phyloP scores from a whole-genome alignment of 2,113 vertebrate genomes.

The Hyperopisus bebe region DNA sequence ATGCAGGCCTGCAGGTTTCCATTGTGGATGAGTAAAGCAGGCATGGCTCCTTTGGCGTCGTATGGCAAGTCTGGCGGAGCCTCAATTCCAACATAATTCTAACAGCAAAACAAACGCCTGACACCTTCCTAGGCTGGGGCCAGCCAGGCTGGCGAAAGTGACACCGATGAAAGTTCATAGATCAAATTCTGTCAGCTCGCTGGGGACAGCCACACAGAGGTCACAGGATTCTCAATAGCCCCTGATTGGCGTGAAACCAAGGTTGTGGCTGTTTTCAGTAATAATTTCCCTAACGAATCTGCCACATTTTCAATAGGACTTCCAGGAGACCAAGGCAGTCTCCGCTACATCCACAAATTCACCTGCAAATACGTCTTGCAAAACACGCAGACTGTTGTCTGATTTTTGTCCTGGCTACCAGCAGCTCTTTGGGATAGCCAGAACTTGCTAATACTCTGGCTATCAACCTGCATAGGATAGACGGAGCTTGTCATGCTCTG shows the following conservation, averaged over 20 bases:
- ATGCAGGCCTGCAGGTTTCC: constrained; percentile 52
- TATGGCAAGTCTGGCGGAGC: constrained; percentile 26
- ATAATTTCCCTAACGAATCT: background rate
- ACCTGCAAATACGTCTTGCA: background rate
- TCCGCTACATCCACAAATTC: background rate
- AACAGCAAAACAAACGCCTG: constrained; percentile 25
- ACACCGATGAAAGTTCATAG: constrained; percentile 18
- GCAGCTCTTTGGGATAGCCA: background rate
- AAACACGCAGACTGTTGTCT: background rate
- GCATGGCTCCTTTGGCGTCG: constrained; percentile 40
- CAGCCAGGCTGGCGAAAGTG: constrained; percentile 11
- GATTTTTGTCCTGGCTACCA: background rate
- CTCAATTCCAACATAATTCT: constrained; percentile 32
- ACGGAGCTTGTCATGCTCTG: background rate
- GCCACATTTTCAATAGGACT: constrained; percentile 1
- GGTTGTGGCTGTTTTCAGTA: background rate
- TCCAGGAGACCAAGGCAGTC: background rate
- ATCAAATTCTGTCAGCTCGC: constrained; percentile 27
- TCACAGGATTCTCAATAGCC: constrained; percentile 3
- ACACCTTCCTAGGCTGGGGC: constrained; percentile 17
- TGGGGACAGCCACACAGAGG: constrained; percentile 21
- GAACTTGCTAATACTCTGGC: background rate
- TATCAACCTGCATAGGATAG: background rate
- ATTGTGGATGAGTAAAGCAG: constrained; percentile 36
- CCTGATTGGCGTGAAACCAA: constrained; percentile 13